Evolutionary conservation across 2,888 invertebrate species (phyloP).

Genomic region (Chalcosyrphus nemorum): DNA sequence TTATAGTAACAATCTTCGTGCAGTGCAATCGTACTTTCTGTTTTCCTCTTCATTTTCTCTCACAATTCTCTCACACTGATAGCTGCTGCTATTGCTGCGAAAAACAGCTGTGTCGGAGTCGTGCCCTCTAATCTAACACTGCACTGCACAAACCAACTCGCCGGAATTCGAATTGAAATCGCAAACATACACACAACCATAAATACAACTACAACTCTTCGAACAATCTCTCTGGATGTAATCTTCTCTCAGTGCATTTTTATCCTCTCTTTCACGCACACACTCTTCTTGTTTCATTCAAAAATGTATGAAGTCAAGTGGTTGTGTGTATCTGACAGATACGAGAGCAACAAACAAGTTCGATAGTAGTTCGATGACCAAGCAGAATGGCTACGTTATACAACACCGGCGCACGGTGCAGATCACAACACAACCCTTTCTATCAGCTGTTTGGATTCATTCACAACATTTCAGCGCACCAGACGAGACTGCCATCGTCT

Average conservation of each 20-base stretch:
- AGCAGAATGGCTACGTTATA: conserved; percentile 55
- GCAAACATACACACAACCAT: conserved; percentile 30
- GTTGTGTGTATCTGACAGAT: conserved; percentile 65
- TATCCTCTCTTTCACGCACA: conserved; percentile 34
- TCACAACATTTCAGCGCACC: conserved; percentile 55
- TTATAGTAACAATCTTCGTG: conserved; percentile 38
- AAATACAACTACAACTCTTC: conserved; percentile 37
- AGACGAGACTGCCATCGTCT: conserved; percentile 24
- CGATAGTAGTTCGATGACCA: conserved; percentile 72
- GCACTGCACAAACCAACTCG: conserved; percentile 48
- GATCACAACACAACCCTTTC: conserved; percentile 42
- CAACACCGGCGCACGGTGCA: conserved; percentile 11
- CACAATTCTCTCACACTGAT: background rate
- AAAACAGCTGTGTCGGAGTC: conserved; percentile 71
- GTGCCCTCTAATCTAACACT: conserved; percentile 67
- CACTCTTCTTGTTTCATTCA: conserved; percentile 37
- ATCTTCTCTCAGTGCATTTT: conserved; percentile 4
- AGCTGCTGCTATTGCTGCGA: conserved; percentile 34
- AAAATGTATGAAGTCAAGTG: conserved; percentile 61
- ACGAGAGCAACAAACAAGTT: conserved; percentile 70
- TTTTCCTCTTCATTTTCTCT: conserved; percentile 52
- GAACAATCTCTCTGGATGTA: conserved; percentile 23
- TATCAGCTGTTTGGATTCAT: conserved; percentile 69
- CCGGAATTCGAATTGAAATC: conserved; percentile 65
- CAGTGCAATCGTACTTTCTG: conserved; percentile 59